A percentile compares a stretch with the other conserved stretches of the same genome.
Conservation (phyloP, 2,888 invertebrate species). For the Elmis aenea region DNA sequence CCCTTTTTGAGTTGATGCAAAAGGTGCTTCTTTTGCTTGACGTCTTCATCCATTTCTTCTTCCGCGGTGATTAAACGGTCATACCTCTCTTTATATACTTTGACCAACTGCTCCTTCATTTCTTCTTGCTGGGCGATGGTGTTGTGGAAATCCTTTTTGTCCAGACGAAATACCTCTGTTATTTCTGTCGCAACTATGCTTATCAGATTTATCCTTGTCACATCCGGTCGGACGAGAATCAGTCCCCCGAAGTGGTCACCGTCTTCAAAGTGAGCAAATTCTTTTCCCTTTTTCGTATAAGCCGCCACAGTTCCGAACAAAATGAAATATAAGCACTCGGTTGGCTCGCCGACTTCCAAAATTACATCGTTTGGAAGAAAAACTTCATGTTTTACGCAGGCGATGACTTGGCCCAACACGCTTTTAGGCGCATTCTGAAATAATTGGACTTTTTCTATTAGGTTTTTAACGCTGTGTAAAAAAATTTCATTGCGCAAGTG, state of each 20-base stretch:
- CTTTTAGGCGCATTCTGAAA: conserved; percentile 49
- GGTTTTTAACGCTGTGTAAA: conserved; percentile 50
- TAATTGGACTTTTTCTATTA: conserved; percentile 52
- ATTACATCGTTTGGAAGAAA: conserved; percentile 49
- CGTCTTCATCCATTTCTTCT: not conserved
- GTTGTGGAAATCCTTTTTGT: conserved; percentile 26
- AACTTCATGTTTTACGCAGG: conserved; percentile 52
- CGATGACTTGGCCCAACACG: conserved; percentile 50
- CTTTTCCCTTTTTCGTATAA: conserved; percentile 45
- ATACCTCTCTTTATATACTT: conserved; percentile 2
- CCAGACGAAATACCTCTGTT: conserved; percentile 36
- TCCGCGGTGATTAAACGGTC: not conserved
- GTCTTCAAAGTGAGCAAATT: conserved; percentile 52
- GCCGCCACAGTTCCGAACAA: conserved; percentile 49
- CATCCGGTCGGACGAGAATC: conserved; percentile 28
- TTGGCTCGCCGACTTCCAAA: conserved; percentile 39
- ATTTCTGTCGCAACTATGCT: conserved; percentile 35
- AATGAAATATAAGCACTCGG: conserved; percentile 50
- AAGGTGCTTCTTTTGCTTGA: conserved; percentile 11
- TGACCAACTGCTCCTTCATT: conserved; percentile 24
- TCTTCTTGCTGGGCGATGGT: conserved; percentile 36
- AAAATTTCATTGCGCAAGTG: conserved; percentile 49
- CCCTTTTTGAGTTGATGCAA: conserved; percentile 21
- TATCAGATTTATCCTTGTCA: conserved; percentile 14
- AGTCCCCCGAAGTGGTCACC: conserved; percentile 49